A percentile compares a stretch with the other conserved stretches of the same genome.
phyloP scores from a whole-genome alignment of 2,113 vertebrate genomes.

The Serilophus lunatus region DNA sequence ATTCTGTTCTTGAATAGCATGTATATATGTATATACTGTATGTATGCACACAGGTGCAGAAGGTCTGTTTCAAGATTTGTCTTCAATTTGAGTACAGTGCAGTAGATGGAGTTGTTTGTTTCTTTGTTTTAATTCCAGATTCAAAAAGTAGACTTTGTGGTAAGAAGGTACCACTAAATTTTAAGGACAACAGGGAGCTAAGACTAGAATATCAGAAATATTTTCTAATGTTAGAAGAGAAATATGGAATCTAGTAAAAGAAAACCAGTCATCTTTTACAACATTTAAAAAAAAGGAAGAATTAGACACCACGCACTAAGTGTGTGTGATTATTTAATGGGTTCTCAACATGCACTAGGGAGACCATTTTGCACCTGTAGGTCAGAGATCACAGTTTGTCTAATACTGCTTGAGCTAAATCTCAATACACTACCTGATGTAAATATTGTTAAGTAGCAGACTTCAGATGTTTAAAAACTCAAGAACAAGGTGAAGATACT shows the following conservation, averaged over 20 bases:
- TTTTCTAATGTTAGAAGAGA: background rate
- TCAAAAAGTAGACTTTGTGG: background rate
- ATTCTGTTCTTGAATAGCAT: background rate
- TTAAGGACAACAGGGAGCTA: background rate
- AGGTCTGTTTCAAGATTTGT: background rate
- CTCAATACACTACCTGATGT: background rate
- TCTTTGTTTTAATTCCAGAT: background rate
- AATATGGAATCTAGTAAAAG: background rate
- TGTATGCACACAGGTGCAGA: background rate
- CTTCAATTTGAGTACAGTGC: background rate
- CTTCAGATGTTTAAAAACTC: background rate
- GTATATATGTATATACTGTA: background rate
- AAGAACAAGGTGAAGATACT: background rate
- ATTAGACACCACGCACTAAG: background rate
- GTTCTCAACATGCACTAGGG: background rate
- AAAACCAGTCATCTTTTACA: background rate
- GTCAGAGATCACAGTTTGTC: background rate
- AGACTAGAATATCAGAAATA: background rate
- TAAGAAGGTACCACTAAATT: background rate
- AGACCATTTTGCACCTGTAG: background rate
- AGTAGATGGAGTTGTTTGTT: rapidly evolving
- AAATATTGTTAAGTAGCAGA: background rate
- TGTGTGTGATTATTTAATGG: background rate
- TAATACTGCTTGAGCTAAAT: background rate
- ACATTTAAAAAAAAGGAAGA: background rate